Conservation (phyloP, 2,888 invertebrate genomes). For the Pyrrhia umbra region DNA sequence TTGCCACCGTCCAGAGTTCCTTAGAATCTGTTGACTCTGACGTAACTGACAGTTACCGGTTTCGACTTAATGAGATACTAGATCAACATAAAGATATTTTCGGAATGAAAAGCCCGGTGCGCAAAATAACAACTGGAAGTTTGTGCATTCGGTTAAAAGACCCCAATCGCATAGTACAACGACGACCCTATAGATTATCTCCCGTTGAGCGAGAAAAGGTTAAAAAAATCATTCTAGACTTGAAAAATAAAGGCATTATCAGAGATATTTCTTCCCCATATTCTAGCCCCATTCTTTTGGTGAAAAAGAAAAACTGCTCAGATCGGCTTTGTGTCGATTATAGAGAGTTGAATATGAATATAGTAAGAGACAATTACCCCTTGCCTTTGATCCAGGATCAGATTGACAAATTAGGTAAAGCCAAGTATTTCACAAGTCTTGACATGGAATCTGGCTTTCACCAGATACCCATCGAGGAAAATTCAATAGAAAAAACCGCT, state of each 20-base stretch:
- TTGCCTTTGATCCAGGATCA: background rate
- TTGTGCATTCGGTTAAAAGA: background rate
- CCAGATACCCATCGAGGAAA: background rate
- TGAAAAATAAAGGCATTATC: conserved; percentile 2
- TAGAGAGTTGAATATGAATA: conserved; percentile 1
- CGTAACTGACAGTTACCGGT: no score
- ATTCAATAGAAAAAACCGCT: background rate
- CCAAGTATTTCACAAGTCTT: background rate
- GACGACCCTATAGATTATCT: conserved; percentile 4
- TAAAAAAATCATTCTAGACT: background rate
- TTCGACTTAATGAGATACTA: no score
- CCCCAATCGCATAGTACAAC: background rate
- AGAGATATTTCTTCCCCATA: conserved; percentile 3
- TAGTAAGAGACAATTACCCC: background rate
- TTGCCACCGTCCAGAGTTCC: no score
- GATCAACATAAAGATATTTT: no score
- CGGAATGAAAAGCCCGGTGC: no score
- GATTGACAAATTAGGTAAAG: no score
- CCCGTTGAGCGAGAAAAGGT: conserved; percentile 6
- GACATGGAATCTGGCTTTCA: conserved; percentile 3
- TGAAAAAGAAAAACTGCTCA: conserved; percentile 5
- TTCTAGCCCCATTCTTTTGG: background rate
- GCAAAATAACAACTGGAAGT: conserved; percentile 1
- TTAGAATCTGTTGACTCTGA: no score
- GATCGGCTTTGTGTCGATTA: conserved; percentile 7